A percentile compares a stretch with the other conserved stretches of the same genome.
Evolutionary conservation across 1,140 invertebrate species (phyloP).

Genomic region (Musca vetustissima): DNA sequence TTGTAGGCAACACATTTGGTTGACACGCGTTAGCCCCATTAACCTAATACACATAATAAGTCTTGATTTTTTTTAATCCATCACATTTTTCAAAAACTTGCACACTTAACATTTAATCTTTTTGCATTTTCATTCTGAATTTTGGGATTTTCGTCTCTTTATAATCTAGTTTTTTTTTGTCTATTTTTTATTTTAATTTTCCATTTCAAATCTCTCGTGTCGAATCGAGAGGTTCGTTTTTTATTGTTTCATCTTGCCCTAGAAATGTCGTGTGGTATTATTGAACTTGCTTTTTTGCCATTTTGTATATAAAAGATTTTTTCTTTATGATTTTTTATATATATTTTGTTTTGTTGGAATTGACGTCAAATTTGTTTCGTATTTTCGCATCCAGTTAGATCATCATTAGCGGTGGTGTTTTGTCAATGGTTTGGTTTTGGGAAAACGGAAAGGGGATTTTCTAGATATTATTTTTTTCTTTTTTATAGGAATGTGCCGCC

Average conservation of each 20-base stretch:
- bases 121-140: too few relatives aligned
- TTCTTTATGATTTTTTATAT: neutral
- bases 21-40: too few relatives aligned
- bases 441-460: neutral
- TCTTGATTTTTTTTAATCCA: too few relatives aligned
- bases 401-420: neutral
- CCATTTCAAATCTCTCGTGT: neutral
- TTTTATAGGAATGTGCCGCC: too few relatives aligned
- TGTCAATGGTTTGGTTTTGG: neutral
- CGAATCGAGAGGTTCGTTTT: neutral
- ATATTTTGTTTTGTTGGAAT: neutral
- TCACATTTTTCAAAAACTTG: too few relatives aligned
- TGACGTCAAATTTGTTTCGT: slow-evolving; percentile 4
- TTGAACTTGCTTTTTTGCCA: slow-evolving; percentile 1
- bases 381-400: neutral
- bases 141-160: too few relatives aligned
- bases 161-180: too few relatives aligned
- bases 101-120: too few relatives aligned
- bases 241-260: neutral
- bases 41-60: too few relatives aligned
- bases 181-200: too few relatives aligned
- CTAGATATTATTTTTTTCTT: too few relatives aligned
- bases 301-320: neutral
- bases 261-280: slow-evolving; percentile 7
- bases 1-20: too few relatives aligned